Conservation (phyloP, 2,113 vertebrate species). For the Sinosuthora webbiana region DNA sequence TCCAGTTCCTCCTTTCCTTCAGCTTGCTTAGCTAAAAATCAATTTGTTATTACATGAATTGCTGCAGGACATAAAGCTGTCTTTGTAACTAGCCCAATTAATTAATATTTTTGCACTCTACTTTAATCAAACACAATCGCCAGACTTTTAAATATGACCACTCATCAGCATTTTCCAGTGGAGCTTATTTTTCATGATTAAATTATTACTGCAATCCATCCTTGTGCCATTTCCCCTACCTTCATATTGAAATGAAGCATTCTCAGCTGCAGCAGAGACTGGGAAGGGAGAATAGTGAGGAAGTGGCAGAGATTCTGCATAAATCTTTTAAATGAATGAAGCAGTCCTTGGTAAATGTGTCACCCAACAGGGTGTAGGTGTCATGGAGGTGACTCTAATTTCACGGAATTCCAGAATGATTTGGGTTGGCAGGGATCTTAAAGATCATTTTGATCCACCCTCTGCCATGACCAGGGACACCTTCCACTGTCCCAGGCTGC, state of each 20-base stretch:
- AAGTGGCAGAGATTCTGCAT: background rate
- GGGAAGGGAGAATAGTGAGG: background rate
- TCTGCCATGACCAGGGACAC: background rate
- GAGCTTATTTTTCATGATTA: constrained; percentile 39
- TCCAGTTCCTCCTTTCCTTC: constrained; percentile 1
- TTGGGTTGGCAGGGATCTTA: background rate
- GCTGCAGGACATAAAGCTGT: constrained; percentile 48
- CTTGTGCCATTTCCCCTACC: background rate
- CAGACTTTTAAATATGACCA: background rate
- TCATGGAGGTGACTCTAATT: background rate
- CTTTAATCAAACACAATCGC: constrained; percentile 53
- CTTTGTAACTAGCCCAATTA: constrained; percentile 37
- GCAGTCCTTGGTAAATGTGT: background rate
- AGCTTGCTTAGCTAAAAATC: constrained; percentile 35
- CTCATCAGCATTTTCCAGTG: constrained; percentile 12
- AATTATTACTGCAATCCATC: constrained; percentile 11
- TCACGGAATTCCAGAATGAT: too few species aligned
- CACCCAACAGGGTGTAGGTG: background rate
- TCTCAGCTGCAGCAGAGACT: background rate
- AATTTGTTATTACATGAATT: constrained; percentile 64
- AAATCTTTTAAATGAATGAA: background rate
- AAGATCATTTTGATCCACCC: rapidly evolving
- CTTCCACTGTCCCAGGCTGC: rapidly evolving
- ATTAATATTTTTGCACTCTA: constrained; percentile 41
- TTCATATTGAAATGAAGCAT: background rate